A percentile compares a stretch with the other conserved stretches of the same genome.
These are phyloP conservation scores for Thyatira batis DNA, from an alignment of 2,888 invertebrate genomes.

Conservation along the genomic window DNA sequence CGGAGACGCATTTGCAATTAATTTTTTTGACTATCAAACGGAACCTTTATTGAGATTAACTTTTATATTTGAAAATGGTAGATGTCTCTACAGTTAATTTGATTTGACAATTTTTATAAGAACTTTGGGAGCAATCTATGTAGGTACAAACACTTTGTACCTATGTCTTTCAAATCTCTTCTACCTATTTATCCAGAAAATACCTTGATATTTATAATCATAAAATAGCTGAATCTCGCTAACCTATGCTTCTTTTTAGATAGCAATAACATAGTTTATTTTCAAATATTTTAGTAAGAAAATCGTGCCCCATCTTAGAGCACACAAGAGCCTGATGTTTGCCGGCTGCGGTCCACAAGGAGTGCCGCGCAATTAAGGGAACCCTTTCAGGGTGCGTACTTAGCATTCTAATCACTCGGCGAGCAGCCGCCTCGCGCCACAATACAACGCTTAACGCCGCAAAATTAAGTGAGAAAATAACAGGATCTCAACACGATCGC, in stretches of 20 bases:
- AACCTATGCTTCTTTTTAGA: too few relatives aligned
- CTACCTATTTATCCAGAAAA: too few relatives aligned
- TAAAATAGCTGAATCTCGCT: too few relatives aligned
- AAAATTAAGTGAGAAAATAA: constrained; percentile 75
- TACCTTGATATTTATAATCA: too few relatives aligned
- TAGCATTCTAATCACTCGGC: constrained; percentile 75
- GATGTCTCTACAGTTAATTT: neutral
- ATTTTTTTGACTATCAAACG: constrained; percentile 65
- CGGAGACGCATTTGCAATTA: constrained; percentile 72
- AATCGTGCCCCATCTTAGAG: constrained; percentile 10
- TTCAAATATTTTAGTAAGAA: neutral
- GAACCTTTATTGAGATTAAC: constrained; percentile 44
- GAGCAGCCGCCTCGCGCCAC: constrained; percentile 62
- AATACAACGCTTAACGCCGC: constrained; percentile 70
- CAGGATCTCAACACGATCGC: constrained; percentile 44
- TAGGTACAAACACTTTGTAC: too few relatives aligned
- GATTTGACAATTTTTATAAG: too few relatives aligned
- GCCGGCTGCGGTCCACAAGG: constrained; percentile 54
- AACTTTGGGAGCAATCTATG: too few relatives aligned
- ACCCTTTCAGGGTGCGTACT: constrained; percentile 67
- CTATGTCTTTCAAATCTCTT: too few relatives aligned
- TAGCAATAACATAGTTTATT: too few relatives aligned
- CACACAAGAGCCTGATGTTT: constrained; percentile 32
- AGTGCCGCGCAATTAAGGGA: constrained; percentile 69
- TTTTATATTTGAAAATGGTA: constrained; percentile 6